Base-by-base conservation (phyloP, 2,113 vertebrate genomes). In the Eolophus roseicapilla region DNA sequence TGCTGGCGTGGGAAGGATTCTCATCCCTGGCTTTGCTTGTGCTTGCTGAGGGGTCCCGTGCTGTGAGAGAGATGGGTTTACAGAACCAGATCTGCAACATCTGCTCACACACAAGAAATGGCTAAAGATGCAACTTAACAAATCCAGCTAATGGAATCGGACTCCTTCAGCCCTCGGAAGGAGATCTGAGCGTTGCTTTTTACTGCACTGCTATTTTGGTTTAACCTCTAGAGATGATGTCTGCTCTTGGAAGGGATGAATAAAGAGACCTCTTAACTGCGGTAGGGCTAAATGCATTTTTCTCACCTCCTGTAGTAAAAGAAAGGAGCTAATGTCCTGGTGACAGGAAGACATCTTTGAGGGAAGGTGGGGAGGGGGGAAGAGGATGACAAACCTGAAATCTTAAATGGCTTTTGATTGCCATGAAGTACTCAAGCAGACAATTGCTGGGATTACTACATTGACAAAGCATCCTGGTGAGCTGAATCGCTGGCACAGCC, bases 331-430 rank as follows among this genome's bases (percentile, higher is more conserved):
- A 39, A 92, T 91, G 74, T 85, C 89, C 71, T 62, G 71, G 75
- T 89, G 90, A 80, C 78, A 75, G 90, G 88, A 91, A 97, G 86
- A 78, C 81, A 35, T 90, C 92, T 92, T 76, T 37, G 70, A 59
- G 84, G 65, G 65, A 44, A 46, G 43, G 52, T 60, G 63, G 86
- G 75, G 73, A 77, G 70, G 68, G 71, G 81, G 64, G 47, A 16
- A 92, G 91, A 93, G 89, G 95, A 96, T 93, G 96, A 71, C 89
- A 64, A 87, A 97, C 95, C 95, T 95, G 94, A 95, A 96, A 77
- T 95, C 86, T 82, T 94, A 93, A 96, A 94, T 92, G 88, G 88
- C 83, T 92, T 97, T 96, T 96, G 96, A 92, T 96, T 96, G 92
- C 95, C 95, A 70, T 87, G 92, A 82, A 94, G 93, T 76, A 39